phyloP scores from a whole-genome alignment of 1,140 invertebrate genomes.

The Vollenhovia emeryi region DNA sequence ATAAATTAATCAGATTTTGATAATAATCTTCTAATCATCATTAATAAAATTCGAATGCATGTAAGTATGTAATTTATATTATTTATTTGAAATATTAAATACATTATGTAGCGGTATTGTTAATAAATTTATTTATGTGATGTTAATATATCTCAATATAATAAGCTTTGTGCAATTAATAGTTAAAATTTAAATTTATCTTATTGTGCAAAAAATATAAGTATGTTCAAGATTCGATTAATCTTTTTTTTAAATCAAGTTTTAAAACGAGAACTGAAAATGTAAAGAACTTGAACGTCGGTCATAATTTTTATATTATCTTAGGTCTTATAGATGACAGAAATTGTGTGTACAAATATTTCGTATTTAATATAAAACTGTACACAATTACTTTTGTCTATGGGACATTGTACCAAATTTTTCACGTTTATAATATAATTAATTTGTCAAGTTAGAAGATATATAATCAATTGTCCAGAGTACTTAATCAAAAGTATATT shows the following conservation, averaged over 20 bases:
- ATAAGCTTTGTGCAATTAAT: not conserved
- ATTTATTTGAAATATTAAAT: not conserved
- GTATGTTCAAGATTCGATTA: not conserved
- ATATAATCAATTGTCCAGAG: not conserved
- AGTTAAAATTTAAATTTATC: not conserved
- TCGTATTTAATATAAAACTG: not conserved
- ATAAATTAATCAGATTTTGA: not conserved
- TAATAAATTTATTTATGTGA: not conserved
- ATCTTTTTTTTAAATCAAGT: not conserved
- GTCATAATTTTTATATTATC: constrained; percentile 3
- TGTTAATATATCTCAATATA: not conserved
- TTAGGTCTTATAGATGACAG: not conserved
- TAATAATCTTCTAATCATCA: constrained; percentile 8
- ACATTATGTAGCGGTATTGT: constrained; percentile 7
- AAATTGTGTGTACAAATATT: not conserved
- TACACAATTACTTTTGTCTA: not conserved
- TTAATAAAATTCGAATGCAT: constrained; percentile 6
- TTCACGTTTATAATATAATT: not conserved
- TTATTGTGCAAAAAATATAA: not conserved
- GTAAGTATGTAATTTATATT: constrained; percentile 6
- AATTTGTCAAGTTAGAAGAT: not conserved
- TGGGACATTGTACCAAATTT: not conserved
- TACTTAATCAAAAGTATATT: not conserved
- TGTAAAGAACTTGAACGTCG: not conserved
- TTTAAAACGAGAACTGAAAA: not conserved